Percentiles rank a stretch among this genome's conserved stretches.
These are phyloP conservation scores for Sphaeramia orbicularis DNA, from an alignment of 2,797 vertebrate genomes.

Conservation along the genomic window DNA sequence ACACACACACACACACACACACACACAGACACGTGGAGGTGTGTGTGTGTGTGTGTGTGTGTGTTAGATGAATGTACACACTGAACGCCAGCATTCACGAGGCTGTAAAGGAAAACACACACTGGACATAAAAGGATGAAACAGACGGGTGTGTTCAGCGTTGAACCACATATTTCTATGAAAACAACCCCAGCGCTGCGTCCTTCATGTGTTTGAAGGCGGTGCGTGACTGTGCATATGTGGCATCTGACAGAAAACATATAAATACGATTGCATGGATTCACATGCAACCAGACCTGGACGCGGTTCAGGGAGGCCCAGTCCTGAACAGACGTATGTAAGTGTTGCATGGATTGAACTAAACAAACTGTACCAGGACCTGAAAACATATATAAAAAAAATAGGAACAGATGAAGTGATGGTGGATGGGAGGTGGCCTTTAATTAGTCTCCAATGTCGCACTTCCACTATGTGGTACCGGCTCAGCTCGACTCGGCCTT, in stretches of 20 bases:
- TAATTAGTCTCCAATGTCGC: too few species aligned
- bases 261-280: conserved; percentile 58
- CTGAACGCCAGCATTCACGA: conserved; percentile 24
- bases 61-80: not conserved
- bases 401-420: conserved; percentile 8
- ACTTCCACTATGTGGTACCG: too few species aligned
- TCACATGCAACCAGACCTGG: conserved; percentile 53
- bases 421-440: conserved; percentile 1
- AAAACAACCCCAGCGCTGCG: not conserved
- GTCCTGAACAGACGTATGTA: conserved; percentile 27
- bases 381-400: conserved; percentile 34
- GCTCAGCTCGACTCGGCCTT: too few species aligned
- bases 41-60: conserved; percentile 8
- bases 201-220: conserved; percentile 16
- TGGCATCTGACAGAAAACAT: conserved; percentile 38
- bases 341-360: conserved; percentile 68
- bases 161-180: conserved; percentile 31
- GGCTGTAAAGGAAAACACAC: conserved; percentile 37
- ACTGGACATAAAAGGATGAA: conserved; percentile 45
- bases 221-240: conserved; percentile 25
- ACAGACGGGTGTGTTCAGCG: conserved; percentile 3
- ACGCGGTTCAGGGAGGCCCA: conserved; percentile 22
- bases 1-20: too few species aligned
- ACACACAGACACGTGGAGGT: conserved; percentile 8
- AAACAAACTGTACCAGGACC: conserved; percentile 34